phyloP scores from a whole-genome alignment of 2,888 invertebrate species.

The Drosophila greeni region DNA sequence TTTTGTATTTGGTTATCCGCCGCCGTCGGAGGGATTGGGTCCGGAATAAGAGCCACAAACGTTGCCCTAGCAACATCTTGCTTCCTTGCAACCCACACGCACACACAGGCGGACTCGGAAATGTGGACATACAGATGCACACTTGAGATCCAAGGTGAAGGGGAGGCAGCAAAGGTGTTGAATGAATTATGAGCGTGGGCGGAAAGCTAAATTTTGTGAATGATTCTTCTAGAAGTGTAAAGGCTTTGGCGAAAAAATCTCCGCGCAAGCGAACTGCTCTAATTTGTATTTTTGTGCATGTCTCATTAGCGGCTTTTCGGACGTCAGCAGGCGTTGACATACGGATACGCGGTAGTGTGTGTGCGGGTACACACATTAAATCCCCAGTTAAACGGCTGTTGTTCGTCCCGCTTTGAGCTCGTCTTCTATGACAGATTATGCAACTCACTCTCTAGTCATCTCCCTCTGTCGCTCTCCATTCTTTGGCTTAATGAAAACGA shows the following conservation, averaged over 20 bases:
- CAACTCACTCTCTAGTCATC: constrained; percentile 29
- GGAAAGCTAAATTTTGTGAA: constrained; percentile 9
- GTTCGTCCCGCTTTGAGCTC: constrained; percentile 25
- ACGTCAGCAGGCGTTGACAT: constrained; percentile 51
- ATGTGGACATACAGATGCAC: constrained; percentile 4
- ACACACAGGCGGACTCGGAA: not conserved
- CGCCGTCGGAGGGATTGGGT: not conserved
- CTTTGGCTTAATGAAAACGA: constrained; percentile 21
- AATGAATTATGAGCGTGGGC: constrained; percentile 28
- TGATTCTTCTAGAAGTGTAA: constrained; percentile 12
- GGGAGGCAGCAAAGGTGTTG: constrained; percentile 20
- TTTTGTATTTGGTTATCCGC: constrained; percentile 4
- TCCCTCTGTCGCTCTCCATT: constrained; percentile 22
- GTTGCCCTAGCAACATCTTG: constrained; percentile 39
- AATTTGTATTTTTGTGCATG: constrained; percentile 36
- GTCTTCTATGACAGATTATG: constrained; percentile 37
- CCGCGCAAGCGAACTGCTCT: constrained; percentile 1
- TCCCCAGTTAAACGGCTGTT: constrained; percentile 31
- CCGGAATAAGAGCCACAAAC: not conserved
- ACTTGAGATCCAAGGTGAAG: constrained; percentile 37
- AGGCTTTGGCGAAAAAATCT: not conserved
- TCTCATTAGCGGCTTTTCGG: constrained; percentile 63
- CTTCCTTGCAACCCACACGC: constrained; percentile 17
- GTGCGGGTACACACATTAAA: constrained; percentile 18
- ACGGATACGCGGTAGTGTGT: not conserved